A percentile compares a stretch with the other conserved stretches of the same genome.
These are phyloP conservation scores for Pica pica DNA, from an alignment of 2,113 vertebrate genomes.

Conservation along the genomic window DNA sequence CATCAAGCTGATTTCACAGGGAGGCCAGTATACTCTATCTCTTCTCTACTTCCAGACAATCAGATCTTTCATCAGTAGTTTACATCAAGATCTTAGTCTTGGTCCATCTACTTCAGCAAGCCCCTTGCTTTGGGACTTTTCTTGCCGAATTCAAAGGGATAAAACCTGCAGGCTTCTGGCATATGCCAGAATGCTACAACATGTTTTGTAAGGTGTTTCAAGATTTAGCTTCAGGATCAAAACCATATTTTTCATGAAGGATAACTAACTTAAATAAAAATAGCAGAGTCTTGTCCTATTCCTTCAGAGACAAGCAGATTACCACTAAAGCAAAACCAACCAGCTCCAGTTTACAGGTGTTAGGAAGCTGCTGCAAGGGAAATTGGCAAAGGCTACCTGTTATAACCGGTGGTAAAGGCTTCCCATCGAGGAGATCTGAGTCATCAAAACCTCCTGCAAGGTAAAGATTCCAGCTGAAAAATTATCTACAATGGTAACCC, in stretches of 20 bases:
- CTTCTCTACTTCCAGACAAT: neutral
- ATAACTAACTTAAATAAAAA: neutral
- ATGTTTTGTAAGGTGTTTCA: neutral
- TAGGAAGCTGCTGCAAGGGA: neutral
- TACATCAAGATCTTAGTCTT: neutral
- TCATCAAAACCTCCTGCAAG: constrained; percentile 55
- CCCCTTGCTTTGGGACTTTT: neutral
- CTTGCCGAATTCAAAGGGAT: neutral
- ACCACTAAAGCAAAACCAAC: neutral
- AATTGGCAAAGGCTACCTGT: constrained; percentile 17
- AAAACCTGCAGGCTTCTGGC: neutral
- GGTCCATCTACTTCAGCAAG: neutral
- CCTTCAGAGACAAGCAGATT: neutral
- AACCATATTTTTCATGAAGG: neutral
- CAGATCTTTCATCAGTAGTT: neutral
- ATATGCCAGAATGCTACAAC: neutral
- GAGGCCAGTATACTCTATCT: neutral
- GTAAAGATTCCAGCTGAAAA: neutral
- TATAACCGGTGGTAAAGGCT: neutral
- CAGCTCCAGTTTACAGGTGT: neutral
- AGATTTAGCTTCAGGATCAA: neutral
- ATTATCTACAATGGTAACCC: neutral
- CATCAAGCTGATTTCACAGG: neutral
- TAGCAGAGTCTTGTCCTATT: neutral
- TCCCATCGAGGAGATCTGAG: constrained; percentile 59